Evolutionary conservation across 2,113 vertebrate genomes (phyloP).

Genomic region (Caranx ignobilis): DNA sequence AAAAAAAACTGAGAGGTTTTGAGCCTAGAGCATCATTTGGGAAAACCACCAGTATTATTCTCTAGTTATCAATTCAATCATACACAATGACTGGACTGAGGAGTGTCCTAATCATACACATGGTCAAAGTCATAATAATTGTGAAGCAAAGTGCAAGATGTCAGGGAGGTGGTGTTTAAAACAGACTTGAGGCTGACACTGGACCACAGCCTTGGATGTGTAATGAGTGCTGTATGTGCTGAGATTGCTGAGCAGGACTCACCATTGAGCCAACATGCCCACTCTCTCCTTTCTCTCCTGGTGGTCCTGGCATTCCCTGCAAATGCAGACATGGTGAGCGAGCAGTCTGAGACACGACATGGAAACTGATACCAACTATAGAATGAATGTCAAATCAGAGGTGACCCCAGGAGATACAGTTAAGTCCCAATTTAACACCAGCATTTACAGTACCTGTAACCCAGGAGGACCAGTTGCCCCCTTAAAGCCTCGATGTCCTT

Average conservation of each 20-base stretch:
- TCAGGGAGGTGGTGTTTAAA: constrained; percentile 35
- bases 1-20: too few relatives aligned
- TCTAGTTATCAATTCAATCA: too few relatives aligned
- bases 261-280: constrained; percentile 92
- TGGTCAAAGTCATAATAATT: constrained; percentile 21
- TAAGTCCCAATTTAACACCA: not conserved
- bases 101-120: constrained; percentile 1
- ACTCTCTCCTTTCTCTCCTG: constrained; percentile 93
- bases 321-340: constrained; percentile 45
- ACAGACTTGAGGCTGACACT: constrained; percentile 25
- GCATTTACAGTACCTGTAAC: constrained; percentile 85
- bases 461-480: constrained; percentile 88
- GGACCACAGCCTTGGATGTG: constrained; percentile 6
- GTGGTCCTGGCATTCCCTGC: constrained; percentile 92
- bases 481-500: constrained; percentile 88
- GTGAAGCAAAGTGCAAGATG: constrained; percentile 6
- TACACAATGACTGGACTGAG: too few relatives aligned
- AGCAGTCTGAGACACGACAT: not conserved
- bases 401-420: not conserved
- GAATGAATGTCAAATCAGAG: not conserved
- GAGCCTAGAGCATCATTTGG: too few relatives aligned
- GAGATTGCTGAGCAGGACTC: constrained; percentile 50
- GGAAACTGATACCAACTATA: not conserved
- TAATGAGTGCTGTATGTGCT: constrained; percentile 38
- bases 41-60: too few relatives aligned